Percentiles rank a stretch among this genome's conserved stretches.
These are phyloP conservation scores for Gymnoscopelus microlampas DNA, from an alignment of 2,797 vertebrate genomes.

Conservation along the genomic window DNA sequence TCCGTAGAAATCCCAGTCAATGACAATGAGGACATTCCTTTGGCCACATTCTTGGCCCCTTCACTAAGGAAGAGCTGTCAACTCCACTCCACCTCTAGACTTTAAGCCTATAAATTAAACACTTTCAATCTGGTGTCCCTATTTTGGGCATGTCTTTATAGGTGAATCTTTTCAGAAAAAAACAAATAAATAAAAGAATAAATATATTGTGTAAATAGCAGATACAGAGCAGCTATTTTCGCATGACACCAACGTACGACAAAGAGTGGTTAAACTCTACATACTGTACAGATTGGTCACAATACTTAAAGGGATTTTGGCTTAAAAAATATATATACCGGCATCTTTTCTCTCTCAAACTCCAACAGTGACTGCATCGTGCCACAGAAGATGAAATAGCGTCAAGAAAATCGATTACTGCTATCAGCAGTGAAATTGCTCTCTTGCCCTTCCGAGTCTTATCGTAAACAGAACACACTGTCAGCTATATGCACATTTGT, in stretches of 20 bases:
- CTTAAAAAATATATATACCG: slow-evolving; percentile 12
- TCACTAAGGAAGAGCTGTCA: slow-evolving; percentile 46
- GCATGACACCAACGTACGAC: too few relatives aligned
- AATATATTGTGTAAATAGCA: too few relatives aligned
- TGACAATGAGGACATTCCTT: slow-evolving; percentile 54
- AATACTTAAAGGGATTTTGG: slow-evolving; percentile 2
- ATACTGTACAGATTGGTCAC: too few relatives aligned
- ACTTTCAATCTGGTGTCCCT: too few relatives aligned
- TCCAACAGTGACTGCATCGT: slow-evolving; percentile 35
- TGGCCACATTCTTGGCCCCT: slow-evolving; percentile 5
- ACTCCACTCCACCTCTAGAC: slow-evolving; percentile 19
- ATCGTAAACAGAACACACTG: slow-evolving; percentile 42
- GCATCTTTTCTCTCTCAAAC: slow-evolving; percentile 26
- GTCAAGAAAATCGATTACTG: slow-evolving; percentile 59
- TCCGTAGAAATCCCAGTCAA: slow-evolving; percentile 55
- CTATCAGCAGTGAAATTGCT: slow-evolving; percentile 44
- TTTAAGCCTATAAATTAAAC: too few relatives aligned
- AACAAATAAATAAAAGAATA: too few relatives aligned
- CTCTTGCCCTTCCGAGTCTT: slow-evolving; percentile 58
- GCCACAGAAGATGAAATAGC: slow-evolving; percentile 26
- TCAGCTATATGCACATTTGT: slow-evolving; percentile 22
- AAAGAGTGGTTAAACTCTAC: too few relatives aligned
- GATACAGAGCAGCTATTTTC: too few relatives aligned
- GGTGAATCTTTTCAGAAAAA: too few relatives aligned
- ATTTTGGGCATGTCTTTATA: too few relatives aligned